A percentile compares a stretch with the other conserved stretches of the same genome.
phyloP scores from a whole-genome alignment of 2,797 vertebrate species.

The Rhynchonycteris naso region DNA sequence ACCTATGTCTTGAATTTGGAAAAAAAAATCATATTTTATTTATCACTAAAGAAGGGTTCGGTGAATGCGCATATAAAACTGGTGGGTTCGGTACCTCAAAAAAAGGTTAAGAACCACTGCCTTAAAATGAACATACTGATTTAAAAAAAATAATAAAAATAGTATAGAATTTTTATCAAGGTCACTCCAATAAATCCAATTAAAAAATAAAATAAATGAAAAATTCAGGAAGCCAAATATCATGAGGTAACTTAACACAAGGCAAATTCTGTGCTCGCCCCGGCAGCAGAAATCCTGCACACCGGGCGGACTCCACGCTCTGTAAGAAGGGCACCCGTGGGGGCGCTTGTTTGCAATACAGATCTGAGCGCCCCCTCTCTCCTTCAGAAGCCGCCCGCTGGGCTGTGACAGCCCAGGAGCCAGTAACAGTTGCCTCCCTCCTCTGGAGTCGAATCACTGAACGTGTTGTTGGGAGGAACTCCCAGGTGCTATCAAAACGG shows the following conservation, averaged over 20 bases:
- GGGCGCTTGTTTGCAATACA: neutral
- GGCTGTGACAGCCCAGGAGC: neutral
- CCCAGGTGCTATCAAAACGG: neutral
- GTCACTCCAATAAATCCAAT: no score
- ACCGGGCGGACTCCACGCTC: neutral
- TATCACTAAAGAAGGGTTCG: no score
- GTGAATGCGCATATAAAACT: no score
- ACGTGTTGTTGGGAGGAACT: neutral
- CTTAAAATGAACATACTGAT: neutral
- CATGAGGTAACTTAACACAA: neutral
- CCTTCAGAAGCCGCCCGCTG: neutral
- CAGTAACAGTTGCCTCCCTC: neutral
- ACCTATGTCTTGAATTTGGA: no score
- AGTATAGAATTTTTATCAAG: no score
- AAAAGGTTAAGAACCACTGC: no score
- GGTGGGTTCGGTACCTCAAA: no score
- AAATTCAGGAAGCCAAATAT: neutral
- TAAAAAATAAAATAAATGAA: neutral
- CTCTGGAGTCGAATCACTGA: neutral
- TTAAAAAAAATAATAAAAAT: no score
- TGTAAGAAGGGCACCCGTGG: neutral
- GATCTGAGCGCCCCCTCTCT: no score
- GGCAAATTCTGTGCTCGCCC: neutral
- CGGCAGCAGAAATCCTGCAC: neutral
- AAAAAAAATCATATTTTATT: no score